Evolutionary conservation across 2,797 vertebrate species (phyloP), one percentile per base, ranked within the genome.

Genomic region (Sebastes vulpes): DNA sequence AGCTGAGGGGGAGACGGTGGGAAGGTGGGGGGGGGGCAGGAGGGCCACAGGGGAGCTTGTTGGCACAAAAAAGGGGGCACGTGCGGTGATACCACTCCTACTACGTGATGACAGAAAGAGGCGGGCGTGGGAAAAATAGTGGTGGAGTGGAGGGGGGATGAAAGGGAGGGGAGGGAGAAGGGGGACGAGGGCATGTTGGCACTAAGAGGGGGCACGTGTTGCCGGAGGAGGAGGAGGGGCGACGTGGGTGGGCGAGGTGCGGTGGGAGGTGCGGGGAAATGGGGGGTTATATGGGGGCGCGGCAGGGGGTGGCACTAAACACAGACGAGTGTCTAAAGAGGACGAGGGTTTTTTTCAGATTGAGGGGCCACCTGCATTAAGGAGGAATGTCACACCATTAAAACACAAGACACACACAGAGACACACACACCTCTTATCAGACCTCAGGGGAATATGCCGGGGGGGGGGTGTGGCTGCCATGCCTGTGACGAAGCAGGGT

Each of bases 61-160:
- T 95, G 93, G 93, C 92, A 95, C 91, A 93, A 92, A 94, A 48
- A 94, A 93, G 88, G 94, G 91, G 93, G 92, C 93, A 94, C 88
- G 92, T 92, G 94, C 77, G 29, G 72, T 78, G 89, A 93, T 95
- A 90, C 94, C 94, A 93, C 93, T 94, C 93, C 92, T 92, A 92
- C 92, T 85, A 85, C 28, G 81, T 77, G 86, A 93, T 86, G 89
- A 92, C 89, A 90, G 83, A 82, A 86, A 87, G 88, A 87, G 89
- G 92, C 76, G 72, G 89, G 94, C 90, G 93, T 93, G 94, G 94
- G 93, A 94, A 92, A 93, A 92, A 84, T 12, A 61, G 53, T 60
- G 20, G 53, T 60, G 26, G 77, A 64, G 79, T 21, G 61, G 48
- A 21, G 65, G 74, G 70, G 71, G 73, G 56, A 16, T 38, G 63